phyloP scores from a whole-genome alignment of 2,113 vertebrate species.

The Paramisgurnus dabryanus region DNA sequence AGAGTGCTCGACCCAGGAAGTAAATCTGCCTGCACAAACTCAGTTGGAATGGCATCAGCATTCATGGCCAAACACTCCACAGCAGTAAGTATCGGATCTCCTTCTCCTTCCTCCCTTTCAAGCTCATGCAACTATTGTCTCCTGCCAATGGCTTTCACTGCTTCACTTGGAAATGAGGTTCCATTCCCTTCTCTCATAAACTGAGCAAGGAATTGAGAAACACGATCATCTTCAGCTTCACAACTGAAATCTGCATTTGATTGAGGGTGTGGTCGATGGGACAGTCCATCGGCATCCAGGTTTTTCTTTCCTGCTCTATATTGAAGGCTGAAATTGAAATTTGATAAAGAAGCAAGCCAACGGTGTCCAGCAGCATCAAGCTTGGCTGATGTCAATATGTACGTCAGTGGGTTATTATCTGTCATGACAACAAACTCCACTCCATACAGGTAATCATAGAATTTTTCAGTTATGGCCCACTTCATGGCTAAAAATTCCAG shows the following conservation, averaged over 20 bases:
- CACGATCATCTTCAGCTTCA: not conserved
- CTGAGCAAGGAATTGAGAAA: conserved; percentile 7
- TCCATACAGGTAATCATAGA: not conserved
- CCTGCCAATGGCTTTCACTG: conserved; percentile 25
- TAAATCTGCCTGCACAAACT: conserved; percentile 2
- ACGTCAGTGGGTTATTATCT: too few relatives aligned
- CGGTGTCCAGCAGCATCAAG: too few relatives aligned
- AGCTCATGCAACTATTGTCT: not conserved
- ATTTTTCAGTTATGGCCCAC: conserved; percentile 16
- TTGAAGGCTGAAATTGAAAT: not conserved
- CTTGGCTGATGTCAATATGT: too few relatives aligned
- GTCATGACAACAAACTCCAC: not conserved
- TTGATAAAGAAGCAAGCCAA: too few relatives aligned
- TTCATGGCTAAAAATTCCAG: not conserved
- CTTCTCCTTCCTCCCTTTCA: not conserved
- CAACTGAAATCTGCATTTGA: not conserved
- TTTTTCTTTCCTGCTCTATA: conserved; percentile 2
- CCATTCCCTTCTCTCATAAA: conserved; percentile 1
- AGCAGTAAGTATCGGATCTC: not conserved
- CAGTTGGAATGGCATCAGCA: conserved; percentile 21
- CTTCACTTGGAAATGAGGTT: not conserved
- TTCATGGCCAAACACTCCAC: conserved; percentile 28
- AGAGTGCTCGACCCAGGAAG: conserved; percentile 15
- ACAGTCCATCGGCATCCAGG: conserved; percentile 3
- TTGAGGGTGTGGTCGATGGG: not conserved